Evolutionary conservation across 2,113 vertebrate species (phyloP).

Genomic region (Ptilorrhoa leucosticta): DNA sequence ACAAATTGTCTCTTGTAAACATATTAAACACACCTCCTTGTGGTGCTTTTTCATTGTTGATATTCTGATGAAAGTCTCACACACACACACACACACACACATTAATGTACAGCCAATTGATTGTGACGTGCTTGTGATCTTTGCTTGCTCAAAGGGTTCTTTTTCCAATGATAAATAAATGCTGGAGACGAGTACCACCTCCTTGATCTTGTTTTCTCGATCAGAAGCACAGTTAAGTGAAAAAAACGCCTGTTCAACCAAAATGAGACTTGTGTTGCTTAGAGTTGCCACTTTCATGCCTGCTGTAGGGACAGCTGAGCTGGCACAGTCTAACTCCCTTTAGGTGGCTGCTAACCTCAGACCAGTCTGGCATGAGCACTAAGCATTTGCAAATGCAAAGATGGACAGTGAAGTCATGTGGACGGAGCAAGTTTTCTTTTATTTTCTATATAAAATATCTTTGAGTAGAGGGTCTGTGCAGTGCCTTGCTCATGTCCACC

Average conservation of each 20-base stretch:
- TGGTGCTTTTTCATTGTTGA: conserved; percentile 80
- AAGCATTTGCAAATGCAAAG: conserved; percentile 36
- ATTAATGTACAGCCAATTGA: conserved; percentile 84
- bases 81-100: not conserved
- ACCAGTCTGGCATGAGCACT: conserved; percentile 35
- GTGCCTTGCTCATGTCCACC: not conserved
- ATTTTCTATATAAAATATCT: not conserved
- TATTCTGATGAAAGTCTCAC: conserved; percentile 74
- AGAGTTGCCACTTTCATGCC: not conserved
- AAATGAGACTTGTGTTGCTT: not conserved
- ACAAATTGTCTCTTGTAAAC: conserved; percentile 72
- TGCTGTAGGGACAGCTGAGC: not conserved
- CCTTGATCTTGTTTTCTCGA: conserved; percentile 75
- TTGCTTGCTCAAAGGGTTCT: conserved; percentile 87
- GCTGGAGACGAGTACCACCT: conserved; percentile 78
- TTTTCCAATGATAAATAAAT: conserved; percentile 89
- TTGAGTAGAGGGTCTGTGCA: not conserved
- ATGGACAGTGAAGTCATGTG: conserved; percentile 37
- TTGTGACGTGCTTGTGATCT: conserved; percentile 94
- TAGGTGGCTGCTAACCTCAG: conserved; percentile 44
- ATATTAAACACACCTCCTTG: conserved; percentile 71
- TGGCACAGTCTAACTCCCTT: not conserved
- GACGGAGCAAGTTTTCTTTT: conserved; percentile 22
- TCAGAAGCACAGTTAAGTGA: conserved; percentile 57
- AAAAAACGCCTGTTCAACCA: not conserved